A percentile compares a stretch with the other conserved stretches of the same genome.
Conservation (phyloP, 2,888 invertebrate genomes). For the Brachylomia viminalis region DNA sequence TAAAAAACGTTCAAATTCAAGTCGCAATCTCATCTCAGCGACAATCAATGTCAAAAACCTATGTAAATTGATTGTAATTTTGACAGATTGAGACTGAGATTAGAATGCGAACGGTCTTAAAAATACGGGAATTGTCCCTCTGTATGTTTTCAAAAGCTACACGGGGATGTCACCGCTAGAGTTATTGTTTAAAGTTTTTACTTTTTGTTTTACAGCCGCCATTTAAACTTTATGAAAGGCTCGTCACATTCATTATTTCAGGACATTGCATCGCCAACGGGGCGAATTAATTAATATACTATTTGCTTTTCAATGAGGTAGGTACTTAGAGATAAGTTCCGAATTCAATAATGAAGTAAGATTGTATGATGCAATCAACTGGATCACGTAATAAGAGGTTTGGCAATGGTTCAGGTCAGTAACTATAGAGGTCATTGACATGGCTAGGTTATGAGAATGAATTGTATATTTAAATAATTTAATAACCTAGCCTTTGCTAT, state of each 20-base stretch:
- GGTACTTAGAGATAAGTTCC: neutral
- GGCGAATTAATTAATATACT: neutral
- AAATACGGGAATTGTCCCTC: no score
- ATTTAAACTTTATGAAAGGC: conserved; percentile 22
- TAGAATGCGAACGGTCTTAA: no score
- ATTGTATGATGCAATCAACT: conserved; percentile 31
- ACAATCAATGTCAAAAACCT: no score
- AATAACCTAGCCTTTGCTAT: neutral
- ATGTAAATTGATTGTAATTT: no score
- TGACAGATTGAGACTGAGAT: no score
- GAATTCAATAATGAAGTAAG: neutral
- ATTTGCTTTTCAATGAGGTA: neutral
- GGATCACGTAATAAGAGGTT: conserved; percentile 13
- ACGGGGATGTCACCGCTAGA: conserved; percentile 35
- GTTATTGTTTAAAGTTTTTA: conserved; percentile 39
- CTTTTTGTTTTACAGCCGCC: conserved; percentile 8
- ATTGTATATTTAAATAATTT: neutral
- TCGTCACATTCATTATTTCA: neutral
- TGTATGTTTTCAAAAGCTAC: conserved; percentile 48
- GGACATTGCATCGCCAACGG: neutral
- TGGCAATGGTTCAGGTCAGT: conserved; percentile 17
- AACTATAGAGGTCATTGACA: conserved; percentile 37
- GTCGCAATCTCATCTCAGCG: no score
- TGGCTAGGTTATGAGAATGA: neutral
- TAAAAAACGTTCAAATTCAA: no score